phyloP scores from a whole-genome alignment of 2,888 invertebrate species.

The Bruchidius siliquastri region DNA sequence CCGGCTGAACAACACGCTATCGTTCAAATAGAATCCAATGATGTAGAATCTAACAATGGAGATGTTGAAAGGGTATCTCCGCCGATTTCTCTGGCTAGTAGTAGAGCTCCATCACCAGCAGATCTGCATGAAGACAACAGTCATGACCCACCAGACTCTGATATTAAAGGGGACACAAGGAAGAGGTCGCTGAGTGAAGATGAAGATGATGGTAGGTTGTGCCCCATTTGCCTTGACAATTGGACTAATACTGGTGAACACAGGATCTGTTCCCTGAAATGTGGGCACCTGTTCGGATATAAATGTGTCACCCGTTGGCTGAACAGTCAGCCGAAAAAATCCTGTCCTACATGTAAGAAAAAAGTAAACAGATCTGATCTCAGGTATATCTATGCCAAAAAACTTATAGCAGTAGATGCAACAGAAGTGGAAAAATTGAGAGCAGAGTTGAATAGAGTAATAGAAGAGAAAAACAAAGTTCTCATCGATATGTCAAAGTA shows the following conservation, averaged over 20 bases:
- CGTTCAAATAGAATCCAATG: conserved; percentile 18
- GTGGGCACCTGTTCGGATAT: conserved; percentile 89
- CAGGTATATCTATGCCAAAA: conserved; percentile 73
- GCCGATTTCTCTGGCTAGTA: conserved; percentile 14
- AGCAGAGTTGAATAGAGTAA: conserved; percentile 56
- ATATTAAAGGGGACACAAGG: conserved; percentile 10
- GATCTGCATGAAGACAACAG: conserved; percentile 22
- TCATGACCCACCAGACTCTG: conserved; percentile 11
- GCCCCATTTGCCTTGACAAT: conserved; percentile 83
- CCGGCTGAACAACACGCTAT: conserved; percentile 18
- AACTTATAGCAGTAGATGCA: conserved; percentile 72
- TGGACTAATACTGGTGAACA: conserved; percentile 87
- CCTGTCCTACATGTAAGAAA: conserved; percentile 86
- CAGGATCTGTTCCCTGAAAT: conserved; percentile 78
- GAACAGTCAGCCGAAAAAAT: conserved; percentile 52
- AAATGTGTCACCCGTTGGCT: conserved; percentile 78
- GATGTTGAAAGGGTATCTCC: conserved; percentile 13
- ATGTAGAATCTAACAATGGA: conserved; percentile 10
- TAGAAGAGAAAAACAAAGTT: conserved; percentile 54
- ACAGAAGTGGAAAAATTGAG: conserved; percentile 66
- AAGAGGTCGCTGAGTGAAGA: conserved; percentile 24
- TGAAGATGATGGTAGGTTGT: conserved; percentile 66
- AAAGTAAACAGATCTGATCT: conserved; percentile 40
- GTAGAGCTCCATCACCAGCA: conserved; percentile 16
- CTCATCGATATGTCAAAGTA: conserved; percentile 60